These are phyloP conservation scores for Philonicus albiceps DNA, from an alignment of 2,888 invertebrate genomes.

Conservation along the genomic window DNA sequence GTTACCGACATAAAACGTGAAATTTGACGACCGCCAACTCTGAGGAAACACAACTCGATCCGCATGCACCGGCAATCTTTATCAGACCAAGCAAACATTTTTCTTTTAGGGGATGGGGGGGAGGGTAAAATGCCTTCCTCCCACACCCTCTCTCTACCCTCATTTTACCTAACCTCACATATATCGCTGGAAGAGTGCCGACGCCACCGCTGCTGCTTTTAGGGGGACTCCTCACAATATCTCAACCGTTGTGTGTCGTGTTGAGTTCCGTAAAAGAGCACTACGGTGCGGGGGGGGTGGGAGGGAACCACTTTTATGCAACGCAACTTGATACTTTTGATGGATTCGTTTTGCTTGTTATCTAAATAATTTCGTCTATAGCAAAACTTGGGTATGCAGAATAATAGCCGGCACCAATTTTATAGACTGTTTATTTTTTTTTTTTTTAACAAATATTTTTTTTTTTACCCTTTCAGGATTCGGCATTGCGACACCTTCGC, in stretches of 20 bases:
- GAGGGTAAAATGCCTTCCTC: neutral
- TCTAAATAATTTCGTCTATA: constrained; percentile 11
- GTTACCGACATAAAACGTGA: constrained; percentile 45
- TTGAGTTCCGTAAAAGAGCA: neutral
- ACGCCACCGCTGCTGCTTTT: neutral
- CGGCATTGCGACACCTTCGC: neutral
- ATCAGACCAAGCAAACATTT: constrained; percentile 34
- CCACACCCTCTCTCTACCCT: neutral
- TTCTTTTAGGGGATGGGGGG: too few relatives aligned
- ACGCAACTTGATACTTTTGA: constrained; percentile 20
- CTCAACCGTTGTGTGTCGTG: neutral
- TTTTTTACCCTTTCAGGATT: neutral
- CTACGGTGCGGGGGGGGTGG: too few relatives aligned
- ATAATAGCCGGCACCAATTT: neutral
- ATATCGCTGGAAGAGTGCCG: neutral
- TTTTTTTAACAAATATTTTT: neutral
- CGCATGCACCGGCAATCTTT: constrained; percentile 22
- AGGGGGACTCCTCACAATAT: neutral
- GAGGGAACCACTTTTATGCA: constrained; percentile 23
- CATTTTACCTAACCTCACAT: neutral
- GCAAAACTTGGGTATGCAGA: neutral
- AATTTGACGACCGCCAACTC: constrained; percentile 45
- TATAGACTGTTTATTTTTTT: neutral
- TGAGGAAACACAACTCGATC: constrained; percentile 42
- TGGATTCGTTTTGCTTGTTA: constrained; percentile 23